phyloP scores from a whole-genome alignment of 2,888 invertebrate species.

The Eustalomyia histrio region DNA sequence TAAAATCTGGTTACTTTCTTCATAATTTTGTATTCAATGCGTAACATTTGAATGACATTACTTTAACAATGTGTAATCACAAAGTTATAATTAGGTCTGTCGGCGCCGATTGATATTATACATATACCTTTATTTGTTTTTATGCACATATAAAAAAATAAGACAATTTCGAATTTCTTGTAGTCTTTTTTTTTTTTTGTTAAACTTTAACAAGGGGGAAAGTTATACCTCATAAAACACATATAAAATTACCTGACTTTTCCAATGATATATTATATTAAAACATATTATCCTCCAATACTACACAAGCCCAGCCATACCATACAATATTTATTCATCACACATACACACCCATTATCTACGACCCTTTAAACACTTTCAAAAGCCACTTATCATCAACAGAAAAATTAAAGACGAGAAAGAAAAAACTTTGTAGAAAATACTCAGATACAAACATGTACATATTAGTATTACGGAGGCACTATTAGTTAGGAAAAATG shows the following conservation, averaged over 20 bases:
- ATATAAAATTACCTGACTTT: slow-evolving; percentile 33
- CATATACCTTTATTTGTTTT: not conserved
- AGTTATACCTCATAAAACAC: not conserved
- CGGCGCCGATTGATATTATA: not conserved
- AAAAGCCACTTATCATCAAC: slow-evolving; percentile 38
- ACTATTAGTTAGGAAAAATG: no score
- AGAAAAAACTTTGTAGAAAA: not conserved
- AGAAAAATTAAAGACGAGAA: not conserved
- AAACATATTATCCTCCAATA: slow-evolving; percentile 5
- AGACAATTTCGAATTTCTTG: not conserved
- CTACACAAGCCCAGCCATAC: not conserved
- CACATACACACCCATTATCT: slow-evolving; percentile 20
- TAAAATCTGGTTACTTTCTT: no score
- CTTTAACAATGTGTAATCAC: not conserved
- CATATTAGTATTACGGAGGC: no score
- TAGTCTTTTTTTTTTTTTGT: not conserved
- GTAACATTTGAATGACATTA: no score
- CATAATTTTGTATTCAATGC: no score
- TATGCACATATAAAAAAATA: not conserved
- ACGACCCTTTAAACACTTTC: slow-evolving; percentile 43
- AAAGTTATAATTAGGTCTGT: not conserved
- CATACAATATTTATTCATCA: slow-evolving; percentile 6
- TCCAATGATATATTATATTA: slow-evolving; percentile 20
- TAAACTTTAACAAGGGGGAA: not conserved
- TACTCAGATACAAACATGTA: no score